Percentiles rank a stretch among this genome's conserved stretches.
phyloP scores from a whole-genome alignment of 2,888 invertebrate species.

The Diloba caeruleocephala region DNA sequence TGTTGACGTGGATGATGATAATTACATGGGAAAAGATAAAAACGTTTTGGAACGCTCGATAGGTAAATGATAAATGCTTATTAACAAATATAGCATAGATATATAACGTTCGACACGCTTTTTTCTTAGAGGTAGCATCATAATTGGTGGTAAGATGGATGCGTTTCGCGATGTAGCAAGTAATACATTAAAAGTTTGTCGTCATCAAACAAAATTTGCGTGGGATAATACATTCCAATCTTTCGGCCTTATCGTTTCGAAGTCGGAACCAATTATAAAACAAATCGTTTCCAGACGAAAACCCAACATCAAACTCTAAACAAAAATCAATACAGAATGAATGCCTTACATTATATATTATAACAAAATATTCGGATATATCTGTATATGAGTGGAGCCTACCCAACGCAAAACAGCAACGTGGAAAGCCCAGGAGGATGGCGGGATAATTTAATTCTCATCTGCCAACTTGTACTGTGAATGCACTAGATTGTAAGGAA shows the following conservation, averaged over 20 bases:
- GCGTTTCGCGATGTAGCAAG: constrained; percentile 13
- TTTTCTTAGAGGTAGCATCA: constrained; percentile 10
- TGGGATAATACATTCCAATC: constrained; percentile 30
- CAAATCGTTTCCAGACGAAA: too few species aligned
- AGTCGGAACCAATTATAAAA: constrained; percentile 1
- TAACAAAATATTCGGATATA: too few species aligned
- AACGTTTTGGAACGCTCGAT: constrained; percentile 10
- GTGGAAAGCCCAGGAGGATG: too few species aligned
- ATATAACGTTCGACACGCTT: constrained; percentile 2
- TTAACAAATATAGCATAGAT: background rate
- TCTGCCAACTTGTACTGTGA: too few species aligned
- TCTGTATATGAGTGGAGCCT: too few species aligned
- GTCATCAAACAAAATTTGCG: constrained; percentile 35
- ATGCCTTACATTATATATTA: too few species aligned
- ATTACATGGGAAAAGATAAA: constrained; percentile 43
- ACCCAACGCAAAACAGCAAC: too few species aligned
- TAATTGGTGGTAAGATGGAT: constrained; percentile 15
- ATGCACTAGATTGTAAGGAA: too few species aligned
- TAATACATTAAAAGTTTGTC: constrained; percentile 25
- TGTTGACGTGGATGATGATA: constrained; percentile 13
- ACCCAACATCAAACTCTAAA: too few species aligned
- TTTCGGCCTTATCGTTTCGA: constrained; percentile 21
- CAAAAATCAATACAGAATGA: too few species aligned
- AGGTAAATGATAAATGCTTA: background rate
- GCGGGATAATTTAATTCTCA: too few species aligned